Evolutionary conservation across 2,888 invertebrate species (phyloP), one percentile per base, ranked within the genome.

Genomic region (Bugula neritina): DNA sequence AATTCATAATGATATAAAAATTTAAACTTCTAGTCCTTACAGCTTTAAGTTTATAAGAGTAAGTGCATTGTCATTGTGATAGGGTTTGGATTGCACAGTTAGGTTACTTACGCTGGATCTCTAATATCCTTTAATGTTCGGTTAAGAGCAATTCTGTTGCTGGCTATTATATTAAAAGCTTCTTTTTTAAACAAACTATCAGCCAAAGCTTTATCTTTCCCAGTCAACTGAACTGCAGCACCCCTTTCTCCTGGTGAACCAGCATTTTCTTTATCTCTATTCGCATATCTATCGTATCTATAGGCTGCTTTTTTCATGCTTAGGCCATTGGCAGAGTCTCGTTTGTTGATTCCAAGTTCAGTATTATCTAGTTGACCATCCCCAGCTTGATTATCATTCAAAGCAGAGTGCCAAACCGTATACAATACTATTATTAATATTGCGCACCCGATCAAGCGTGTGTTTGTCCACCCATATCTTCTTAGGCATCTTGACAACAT

Each of bases 151-250:
- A 96, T 90, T 81, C 91, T 89, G 81, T 95, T 92, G 82, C 94
- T 94, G 5, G 94, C 87, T 77, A 93, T 88, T 73, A 92, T 90
- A 82, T 96, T 96, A 75, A 96, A 89, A 0, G 94, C 94, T 76
- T 92, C 90, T 80, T 90, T 90, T 78, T 91, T 90, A 82, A 92
- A 89, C 0, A 91, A 87, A 76, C 88, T 87, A 73, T 92, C 90
- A 31, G 86, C 80, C 76, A 76, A 77, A 55, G 84, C 83, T 78
- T 89, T 89, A 71, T 92, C 91, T 57, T 83, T 80, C 35, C 78
- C 80, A 35, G 76, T 73, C 23, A 84, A 73, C 5, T 72, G 31
- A 0, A 84, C 79, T 2, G 78, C 74, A 31, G 69, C 70, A 1
- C 84, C 84, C 10, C 75, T 74, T 74, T 84, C 84, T 13, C 84